Conservation (phyloP, 1,140 invertebrate species). For the Heliconius hewitsoni region DNA sequence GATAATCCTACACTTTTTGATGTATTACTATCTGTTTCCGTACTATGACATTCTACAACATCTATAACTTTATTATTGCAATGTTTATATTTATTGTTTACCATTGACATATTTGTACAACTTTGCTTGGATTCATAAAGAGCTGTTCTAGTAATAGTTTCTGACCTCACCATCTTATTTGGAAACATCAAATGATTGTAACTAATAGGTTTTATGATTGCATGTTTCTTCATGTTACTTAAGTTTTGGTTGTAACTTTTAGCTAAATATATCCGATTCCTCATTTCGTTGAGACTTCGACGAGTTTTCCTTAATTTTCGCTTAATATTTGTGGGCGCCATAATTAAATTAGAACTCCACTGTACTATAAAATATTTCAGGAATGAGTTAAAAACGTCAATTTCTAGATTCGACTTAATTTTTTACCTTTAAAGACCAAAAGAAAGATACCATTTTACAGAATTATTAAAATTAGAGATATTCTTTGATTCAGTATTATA, state of each 20-base stretch:
- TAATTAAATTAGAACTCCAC: neutral
- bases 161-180: slow-evolving; percentile 59
- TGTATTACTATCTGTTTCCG: slow-evolving; percentile 10
- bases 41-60: slow-evolving; percentile 1
- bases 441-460: too few relatives aligned
- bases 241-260: neutral
- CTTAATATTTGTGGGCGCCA: slow-evolving; percentile 26
- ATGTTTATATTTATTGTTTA: slow-evolving; percentile 1
- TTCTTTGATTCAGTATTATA: too few relatives aligned
- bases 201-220: neutral
- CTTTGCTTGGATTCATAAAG: slow-evolving; percentile 33
- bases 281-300: slow-evolving; percentile 61
- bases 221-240: neutral
- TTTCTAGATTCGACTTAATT: too few relatives aligned
- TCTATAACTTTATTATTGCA: slow-evolving; percentile 1
- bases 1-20: slow-evolving; percentile 36
- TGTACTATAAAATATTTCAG: neutral
- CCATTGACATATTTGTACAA: neutral
- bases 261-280: slow-evolving; percentile 36
- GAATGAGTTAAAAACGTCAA: neutral
- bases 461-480: too few relatives aligned
- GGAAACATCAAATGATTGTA: slow-evolving; percentile 39
- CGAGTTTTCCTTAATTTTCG: slow-evolving; percentile 65
- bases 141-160: slow-evolving; percentile 57
- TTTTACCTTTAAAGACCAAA: too few relatives aligned